Evolutionary conservation across 92 coral and sea anemone species (phyloP), one percentile per base, ranked within the genome.

Genomic region (Parazoanthus atlanticus): DNA sequence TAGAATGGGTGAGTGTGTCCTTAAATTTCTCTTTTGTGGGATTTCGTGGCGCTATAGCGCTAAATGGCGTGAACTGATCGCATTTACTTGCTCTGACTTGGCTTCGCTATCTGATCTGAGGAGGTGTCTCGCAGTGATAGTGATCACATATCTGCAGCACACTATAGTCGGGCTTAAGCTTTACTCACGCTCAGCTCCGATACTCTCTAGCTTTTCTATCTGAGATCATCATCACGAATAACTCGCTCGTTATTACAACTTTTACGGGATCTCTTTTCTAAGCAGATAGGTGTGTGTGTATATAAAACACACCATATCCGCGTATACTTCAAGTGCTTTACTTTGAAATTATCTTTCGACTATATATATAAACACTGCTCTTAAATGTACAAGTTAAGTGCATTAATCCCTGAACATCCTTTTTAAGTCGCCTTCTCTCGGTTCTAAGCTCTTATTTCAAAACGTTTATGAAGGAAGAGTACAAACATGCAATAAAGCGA

Each of bases 1-100:
- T 19, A 75, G 79, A 75, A 84, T 84, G 87, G 87, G 87, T 84
- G 38, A 46, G 87, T 84, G 16, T 84, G 17, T 16, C 26, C n/a
- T 84, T 71, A 12, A 52, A 43, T 26, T 26, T 38, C 40, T 43
- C 8, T 28, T 28, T 71, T 70, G 56, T 41, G 6, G 15, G 74
- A 13, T 84, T 41, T 31, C 26, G 41, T n/a, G 26, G 41, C 41
- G 23, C 40, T 19, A 28, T 26, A 15, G 41, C 67, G 54, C 67
- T 19, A 29, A 11, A 66, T 46, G 25, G 43, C 66, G 78, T 84
- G 77, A n/a, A 67, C 8, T 70, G 46, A 30, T 82, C 34, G 28
- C 26, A 15, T 23, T 46, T 21, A 26, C 31, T 65, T 82, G 31
- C 6, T 43, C 65, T 23, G 25, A 74, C 31, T 40, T 69, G 52